Conservation (phyloP, 2,888 invertebrate species). For the Eupeodes luniger region DNA sequence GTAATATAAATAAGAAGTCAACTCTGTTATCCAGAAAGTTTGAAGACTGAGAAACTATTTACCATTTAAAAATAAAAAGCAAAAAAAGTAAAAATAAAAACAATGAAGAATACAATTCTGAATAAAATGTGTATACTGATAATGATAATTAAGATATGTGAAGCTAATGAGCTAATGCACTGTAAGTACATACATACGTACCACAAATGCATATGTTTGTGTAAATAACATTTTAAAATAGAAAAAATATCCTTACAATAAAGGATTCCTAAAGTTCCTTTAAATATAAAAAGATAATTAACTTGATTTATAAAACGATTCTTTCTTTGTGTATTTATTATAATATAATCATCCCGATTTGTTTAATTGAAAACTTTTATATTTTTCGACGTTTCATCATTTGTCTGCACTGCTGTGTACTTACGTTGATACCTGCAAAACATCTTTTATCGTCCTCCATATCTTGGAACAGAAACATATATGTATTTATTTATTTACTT, state of each 20-base stretch:
- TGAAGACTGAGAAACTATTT: slow-evolving; percentile 34
- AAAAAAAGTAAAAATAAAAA: slow-evolving; percentile 2
- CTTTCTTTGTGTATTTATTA: no score
- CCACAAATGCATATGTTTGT: neutral
- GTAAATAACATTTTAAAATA: neutral
- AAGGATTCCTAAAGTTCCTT: slow-evolving; percentile 35
- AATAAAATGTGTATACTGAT: neutral
- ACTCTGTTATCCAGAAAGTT: slow-evolving; percentile 22
- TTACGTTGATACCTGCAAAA: no score
- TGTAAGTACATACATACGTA: slow-evolving; percentile 1
- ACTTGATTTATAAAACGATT: neutral
- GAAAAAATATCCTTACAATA: slow-evolving; percentile 1
- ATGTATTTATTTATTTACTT: no score
- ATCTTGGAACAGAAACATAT: no score
- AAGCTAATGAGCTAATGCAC: neutral
- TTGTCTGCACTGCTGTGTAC: no score
- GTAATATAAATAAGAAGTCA: slow-evolving; percentile 19
- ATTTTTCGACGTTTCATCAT: no score
- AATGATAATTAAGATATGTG: neutral
- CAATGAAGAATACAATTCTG: neutral
- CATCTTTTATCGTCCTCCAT: no score
- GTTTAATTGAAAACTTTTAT: no score
- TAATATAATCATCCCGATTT: no score
- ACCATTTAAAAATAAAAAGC: neutral
- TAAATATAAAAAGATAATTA: neutral